Evolutionary conservation across 2,888 invertebrate species (phyloP).

Genomic region (Cryptops parisi): DNA sequence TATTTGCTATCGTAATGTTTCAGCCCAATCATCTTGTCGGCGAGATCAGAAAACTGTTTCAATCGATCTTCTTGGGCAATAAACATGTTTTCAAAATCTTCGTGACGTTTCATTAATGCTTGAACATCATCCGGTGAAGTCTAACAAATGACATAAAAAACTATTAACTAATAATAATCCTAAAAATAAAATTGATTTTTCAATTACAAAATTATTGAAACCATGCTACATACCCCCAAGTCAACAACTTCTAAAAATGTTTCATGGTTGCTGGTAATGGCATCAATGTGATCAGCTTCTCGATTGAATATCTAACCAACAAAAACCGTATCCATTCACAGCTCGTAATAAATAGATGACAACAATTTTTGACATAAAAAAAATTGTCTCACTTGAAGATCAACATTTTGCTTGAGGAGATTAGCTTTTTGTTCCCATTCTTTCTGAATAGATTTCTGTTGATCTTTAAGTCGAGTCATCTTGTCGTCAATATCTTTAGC

Average conservation of each 20-base stretch:
- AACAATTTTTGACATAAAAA: not conserved
- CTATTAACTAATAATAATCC: not conserved
- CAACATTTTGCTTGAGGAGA: conserved; percentile 71
- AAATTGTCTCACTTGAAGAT: conserved; percentile 47
- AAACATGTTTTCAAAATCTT: conserved; percentile 82
- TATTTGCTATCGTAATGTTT: conserved; percentile 65
- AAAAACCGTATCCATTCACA: conserved; percentile 4
- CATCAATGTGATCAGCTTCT: conserved; percentile 94
- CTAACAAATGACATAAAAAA: conserved; percentile 25
- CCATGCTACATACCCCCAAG: conserved; percentile 69
- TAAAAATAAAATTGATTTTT: not conserved
- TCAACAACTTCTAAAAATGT: conserved; percentile 80
- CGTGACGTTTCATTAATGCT: conserved; percentile 78
- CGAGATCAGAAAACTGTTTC: conserved; percentile 63
- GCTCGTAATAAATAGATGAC: not conserved
- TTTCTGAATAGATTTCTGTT: conserved; percentile 57
- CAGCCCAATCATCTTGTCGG: conserved; percentile 59
- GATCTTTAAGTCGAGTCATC: conserved; percentile 53
- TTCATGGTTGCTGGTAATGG: conserved; percentile 83
- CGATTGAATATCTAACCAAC: conserved; percentile 57
- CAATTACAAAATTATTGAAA: no score
- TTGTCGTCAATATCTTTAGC: conserved; percentile 60
- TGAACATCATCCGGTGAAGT: conserved; percentile 81
- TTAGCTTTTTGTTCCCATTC: conserved; percentile 76
- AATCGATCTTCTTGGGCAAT: conserved; percentile 85